phyloP scores from a whole-genome alignment of 1,140 invertebrate species.

The Eumeta japonica region DNA sequence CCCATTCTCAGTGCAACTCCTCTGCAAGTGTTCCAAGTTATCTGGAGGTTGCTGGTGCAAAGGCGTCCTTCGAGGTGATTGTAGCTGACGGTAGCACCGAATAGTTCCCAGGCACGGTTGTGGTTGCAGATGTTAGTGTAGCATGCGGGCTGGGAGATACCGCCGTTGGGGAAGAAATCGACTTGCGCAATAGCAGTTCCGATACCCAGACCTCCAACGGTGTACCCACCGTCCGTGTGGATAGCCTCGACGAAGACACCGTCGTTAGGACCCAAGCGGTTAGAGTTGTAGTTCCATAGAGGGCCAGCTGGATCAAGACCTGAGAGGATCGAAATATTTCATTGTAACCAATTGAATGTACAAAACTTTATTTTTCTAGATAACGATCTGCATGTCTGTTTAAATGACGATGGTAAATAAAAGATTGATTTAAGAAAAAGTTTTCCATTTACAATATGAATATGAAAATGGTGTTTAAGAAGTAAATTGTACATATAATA shows the following conservation, averaged over 20 bases:
- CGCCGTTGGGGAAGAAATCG: slow-evolving; percentile 62
- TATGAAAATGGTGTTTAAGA: background rate
- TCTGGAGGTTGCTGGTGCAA: background rate
- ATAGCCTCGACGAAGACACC: slow-evolving; percentile 62
- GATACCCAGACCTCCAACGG: slow-evolving; percentile 46
- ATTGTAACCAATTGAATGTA: background rate
- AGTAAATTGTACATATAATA: slow-evolving; percentile 3
- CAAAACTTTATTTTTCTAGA: background rate
- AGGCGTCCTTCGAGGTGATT: background rate
- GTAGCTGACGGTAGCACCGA: background rate
- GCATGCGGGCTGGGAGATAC: slow-evolving; percentile 47
- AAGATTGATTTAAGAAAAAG: background rate
- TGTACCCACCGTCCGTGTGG: slow-evolving; percentile 57
- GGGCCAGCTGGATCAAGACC: slow-evolving; percentile 56
- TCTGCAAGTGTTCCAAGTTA: background rate
- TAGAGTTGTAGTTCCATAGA: slow-evolving; percentile 19
- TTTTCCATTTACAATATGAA: background rate
- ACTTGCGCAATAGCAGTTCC: slow-evolving; percentile 30
- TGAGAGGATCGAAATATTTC: slow-evolving; percentile 7
- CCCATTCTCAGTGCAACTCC: background rate
- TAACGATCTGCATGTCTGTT: background rate
- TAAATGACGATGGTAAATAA: background rate
- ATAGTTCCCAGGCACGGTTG: background rate
- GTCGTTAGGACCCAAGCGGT: slow-evolving; percentile 54
- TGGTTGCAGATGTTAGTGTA: slow-evolving; percentile 6